A percentile compares a stretch with the other conserved stretches of the same genome.
phyloP scores from a whole-genome alignment of 2,888 invertebrate species.

The Eugnorisma glareosa region DNA sequence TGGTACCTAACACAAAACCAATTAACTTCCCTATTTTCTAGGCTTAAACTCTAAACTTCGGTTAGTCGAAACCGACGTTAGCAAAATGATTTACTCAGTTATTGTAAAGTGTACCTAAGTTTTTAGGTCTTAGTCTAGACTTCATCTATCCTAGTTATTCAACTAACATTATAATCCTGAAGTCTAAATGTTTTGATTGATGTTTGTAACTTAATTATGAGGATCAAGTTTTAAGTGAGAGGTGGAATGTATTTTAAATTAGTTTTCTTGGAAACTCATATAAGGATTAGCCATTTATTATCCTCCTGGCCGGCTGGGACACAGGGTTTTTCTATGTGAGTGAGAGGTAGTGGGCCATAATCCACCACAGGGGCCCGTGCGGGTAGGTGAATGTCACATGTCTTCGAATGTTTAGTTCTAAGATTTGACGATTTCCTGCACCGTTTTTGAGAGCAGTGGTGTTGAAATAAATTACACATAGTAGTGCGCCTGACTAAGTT shows the following conservation, averaged over 20 bases:
- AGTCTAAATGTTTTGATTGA: conserved; percentile 32
- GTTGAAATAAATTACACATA: not conserved
- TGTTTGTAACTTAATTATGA: no score
- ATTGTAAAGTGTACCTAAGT: conserved; percentile 21
- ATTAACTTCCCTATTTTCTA: conserved; percentile 43
- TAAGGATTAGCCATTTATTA: not conserved
- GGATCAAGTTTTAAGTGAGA: no score
- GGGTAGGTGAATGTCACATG: not conserved
- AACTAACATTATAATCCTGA: conserved; percentile 35
- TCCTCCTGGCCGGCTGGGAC: not conserved
- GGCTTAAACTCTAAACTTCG: conserved; percentile 16
- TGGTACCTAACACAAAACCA: not conserved
- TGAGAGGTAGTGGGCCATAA: not conserved
- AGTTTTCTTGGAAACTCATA: conserved; percentile 15
- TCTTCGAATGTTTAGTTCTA: not conserved
- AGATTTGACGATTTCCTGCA: not conserved
- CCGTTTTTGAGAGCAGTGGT: not conserved
- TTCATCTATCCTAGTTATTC: conserved; percentile 42
- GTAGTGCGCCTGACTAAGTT: not conserved
- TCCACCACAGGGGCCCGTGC: not conserved
- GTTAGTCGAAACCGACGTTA: conserved; percentile 10
- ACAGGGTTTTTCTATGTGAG: not conserved
- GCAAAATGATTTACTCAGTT: conserved; percentile 24
- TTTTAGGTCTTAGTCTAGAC: conserved; percentile 36
- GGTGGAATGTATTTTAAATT: not conserved